Base-by-base conservation (phyloP, 2,113 vertebrate genomes). In the Nibea albiflora region DNA sequence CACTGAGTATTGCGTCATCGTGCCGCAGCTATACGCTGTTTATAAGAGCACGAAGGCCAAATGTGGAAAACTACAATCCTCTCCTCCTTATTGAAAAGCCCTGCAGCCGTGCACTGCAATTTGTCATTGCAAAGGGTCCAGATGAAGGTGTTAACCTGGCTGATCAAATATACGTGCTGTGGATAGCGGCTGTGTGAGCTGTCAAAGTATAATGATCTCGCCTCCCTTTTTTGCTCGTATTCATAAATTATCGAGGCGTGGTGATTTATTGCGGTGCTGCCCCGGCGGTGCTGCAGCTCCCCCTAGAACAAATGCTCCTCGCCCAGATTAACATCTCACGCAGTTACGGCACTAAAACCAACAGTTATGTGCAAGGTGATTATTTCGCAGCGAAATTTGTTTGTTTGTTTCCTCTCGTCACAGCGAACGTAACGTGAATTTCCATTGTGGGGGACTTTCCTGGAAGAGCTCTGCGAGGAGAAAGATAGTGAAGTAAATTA, bases 231-330 rank as follows among this genome's bases (percentile, higher is more conserved):
- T 74, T 75, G 68, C 73, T 82, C 47, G 17, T 73, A 39, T 72
- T 86, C 70, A 85, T 90, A 73, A 86, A 88, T 86, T 74, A 83
- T 63, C 50, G 0, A 52, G 69, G 31, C 22, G 4, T 2, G 0
- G 73, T 85, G 80, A 85, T 87, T 87, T 79, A 87, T 81, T 81
- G 71, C 62, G 61, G 63, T 26, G 28, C 54, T 76, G 76, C 57
- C 42, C 44, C 39, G 12, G 56, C 10, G 19, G 52, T n/a, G 49
- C 72, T 64, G 49, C 72, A 35, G 56, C 66, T 24, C 15, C 71
- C 28, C 31, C 60, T 66, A 60, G 31, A 82, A 67, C 78, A 80
- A 44, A 70, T 39, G 15, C 73, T 54, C 56, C 8, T 39, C n/a
- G 22, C 28, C 35, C 62, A 62, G 53, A 73, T 67, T 8, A 31